Conservation (phyloP, 2,888 invertebrate genomes). For the Panzeria rudis region DNA sequence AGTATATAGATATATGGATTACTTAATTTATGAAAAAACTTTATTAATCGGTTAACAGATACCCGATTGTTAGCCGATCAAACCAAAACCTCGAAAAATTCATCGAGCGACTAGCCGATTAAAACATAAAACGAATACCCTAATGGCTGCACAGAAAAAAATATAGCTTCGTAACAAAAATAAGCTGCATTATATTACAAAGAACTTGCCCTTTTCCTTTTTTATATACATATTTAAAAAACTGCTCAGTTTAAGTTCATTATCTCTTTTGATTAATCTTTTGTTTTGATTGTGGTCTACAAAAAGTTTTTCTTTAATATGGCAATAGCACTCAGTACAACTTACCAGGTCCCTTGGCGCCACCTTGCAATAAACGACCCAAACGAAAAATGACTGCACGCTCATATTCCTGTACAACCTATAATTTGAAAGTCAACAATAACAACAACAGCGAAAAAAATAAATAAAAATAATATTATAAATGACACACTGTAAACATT, state of each 20-base stretch:
- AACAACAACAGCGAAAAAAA: constrained; percentile 88
- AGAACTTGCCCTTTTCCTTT: no score
- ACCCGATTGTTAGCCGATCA: no score
- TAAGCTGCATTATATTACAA: no score
- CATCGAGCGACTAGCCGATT: no score
- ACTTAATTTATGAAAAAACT: no score
- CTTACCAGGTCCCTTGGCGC: constrained; percentile 95
- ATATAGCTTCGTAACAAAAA: no score
- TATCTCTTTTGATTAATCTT: constrained; percentile 54
- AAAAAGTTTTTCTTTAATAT: background rate
- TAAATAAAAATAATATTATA: constrained; percentile 14
- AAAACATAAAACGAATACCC: no score
- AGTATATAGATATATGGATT: no score
- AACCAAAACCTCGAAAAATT: no score
- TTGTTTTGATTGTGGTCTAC: background rate
- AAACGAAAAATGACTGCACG: constrained; percentile 86
- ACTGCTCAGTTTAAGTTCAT: background rate
- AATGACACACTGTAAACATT: constrained; percentile 44
- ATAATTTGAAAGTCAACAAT: constrained; percentile 12
- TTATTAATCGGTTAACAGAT: no score
- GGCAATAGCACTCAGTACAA: constrained; percentile 28
- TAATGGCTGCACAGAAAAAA: no score
- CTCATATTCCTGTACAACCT: constrained; percentile 71
- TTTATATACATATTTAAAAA: constrained; percentile 4
- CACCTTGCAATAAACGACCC: constrained; percentile 93